phyloP scores from a whole-genome alignment of 2,797 vertebrate species.

The Oreortyx pictus region DNA sequence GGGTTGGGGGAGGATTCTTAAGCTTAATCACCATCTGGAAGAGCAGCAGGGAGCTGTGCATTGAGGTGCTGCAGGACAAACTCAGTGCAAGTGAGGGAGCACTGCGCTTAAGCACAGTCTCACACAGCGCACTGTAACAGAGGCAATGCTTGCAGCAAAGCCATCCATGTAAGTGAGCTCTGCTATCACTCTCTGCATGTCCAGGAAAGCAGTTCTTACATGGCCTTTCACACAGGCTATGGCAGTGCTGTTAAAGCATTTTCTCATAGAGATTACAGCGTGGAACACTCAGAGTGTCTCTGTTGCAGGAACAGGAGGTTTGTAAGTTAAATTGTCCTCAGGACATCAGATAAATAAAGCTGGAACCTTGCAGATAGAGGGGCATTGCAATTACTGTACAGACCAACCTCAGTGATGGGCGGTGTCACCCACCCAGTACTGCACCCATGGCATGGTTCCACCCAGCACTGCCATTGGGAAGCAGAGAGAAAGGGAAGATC shows the following conservation, averaged over 20 bases:
- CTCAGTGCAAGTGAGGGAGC: neutral
- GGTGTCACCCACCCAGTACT: neutral
- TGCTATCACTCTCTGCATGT: neutral
- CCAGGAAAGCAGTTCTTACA: neutral
- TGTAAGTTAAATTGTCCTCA: neutral
- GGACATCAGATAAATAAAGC: conserved; percentile 25
- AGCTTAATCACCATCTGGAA: conserved; percentile 14
- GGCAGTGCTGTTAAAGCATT: neutral
- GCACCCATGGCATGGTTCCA: neutral
- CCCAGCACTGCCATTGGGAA: rapidly evolving
- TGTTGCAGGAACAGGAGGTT: neutral
- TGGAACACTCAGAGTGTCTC: neutral
- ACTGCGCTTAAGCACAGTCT: neutral
- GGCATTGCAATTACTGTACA: conserved; percentile 17
- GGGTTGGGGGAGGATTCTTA: neutral
- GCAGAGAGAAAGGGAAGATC: neutral
- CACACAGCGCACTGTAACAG: neutral
- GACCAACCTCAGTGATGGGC: conserved; percentile 47
- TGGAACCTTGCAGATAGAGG: conserved; percentile 42
- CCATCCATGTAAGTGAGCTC: neutral
- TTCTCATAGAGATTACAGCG: neutral
- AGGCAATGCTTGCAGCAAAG: neutral
- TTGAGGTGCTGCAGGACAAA: neutral
- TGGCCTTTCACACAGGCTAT: neutral
- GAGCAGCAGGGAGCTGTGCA: neutral